Conservation (phyloP, 2,888 invertebrate genomes). For the Rhagonycha lutea region DNA sequence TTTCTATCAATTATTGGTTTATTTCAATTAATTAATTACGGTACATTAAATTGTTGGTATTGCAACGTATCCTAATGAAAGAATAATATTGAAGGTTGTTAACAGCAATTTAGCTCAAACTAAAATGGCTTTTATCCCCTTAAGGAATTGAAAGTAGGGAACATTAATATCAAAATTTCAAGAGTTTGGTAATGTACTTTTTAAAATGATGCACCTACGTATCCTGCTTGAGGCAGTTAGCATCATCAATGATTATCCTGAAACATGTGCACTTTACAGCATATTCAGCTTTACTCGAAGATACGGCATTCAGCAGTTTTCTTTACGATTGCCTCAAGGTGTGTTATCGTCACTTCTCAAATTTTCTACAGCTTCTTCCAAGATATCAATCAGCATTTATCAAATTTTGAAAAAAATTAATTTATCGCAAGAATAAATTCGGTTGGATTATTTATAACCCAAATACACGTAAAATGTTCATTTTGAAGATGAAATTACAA, state of each 20-base stretch:
- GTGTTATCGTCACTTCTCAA: neutral
- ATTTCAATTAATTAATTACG: neutral
- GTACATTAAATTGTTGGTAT: neutral
- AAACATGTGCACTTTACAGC: neutral
- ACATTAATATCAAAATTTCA: neutral
- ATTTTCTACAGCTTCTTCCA: neutral
- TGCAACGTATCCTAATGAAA: neutral
- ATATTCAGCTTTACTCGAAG: neutral
- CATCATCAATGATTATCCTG: neutral
- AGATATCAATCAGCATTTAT: neutral
- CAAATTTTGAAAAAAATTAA: neutral
- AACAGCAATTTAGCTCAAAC: neutral
- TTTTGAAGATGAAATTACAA: neutral
- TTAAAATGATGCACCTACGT: neutral
- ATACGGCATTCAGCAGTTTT: neutral
- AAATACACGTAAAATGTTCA: neutral
- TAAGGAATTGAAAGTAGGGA: neutral
- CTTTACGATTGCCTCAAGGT: neutral
- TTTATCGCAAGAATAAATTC: neutral
- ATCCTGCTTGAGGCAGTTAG: neutral
- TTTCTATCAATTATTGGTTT: neutral
- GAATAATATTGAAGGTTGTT: no score
- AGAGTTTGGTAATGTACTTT: neutral
- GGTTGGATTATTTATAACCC: neutral
- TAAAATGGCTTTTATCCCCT: neutral